Conservation (phyloP, 2,797 vertebrate species). For the Hephaestus fuliginosus region DNA sequence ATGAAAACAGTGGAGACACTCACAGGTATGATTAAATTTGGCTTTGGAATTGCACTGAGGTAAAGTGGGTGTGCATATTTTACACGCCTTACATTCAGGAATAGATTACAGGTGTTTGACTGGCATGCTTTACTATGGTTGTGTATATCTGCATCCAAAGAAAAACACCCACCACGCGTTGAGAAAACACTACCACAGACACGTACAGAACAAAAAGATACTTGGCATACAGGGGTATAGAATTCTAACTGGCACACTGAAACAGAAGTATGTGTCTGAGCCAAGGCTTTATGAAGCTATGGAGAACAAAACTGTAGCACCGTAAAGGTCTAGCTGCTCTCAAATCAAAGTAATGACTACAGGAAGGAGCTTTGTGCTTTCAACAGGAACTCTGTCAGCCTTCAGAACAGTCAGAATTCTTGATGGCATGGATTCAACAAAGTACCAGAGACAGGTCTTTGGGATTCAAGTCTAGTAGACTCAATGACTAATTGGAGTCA, state of each 20-base stretch:
- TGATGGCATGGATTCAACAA: slow-evolving; percentile 2
- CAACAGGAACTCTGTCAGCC: background rate
- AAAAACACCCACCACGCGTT: slow-evolving; percentile 23
- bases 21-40: slow-evolving; percentile 41
- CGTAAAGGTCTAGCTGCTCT: slow-evolving; percentile 14
- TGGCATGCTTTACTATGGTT: slow-evolving; percentile 14
- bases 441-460: background rate
- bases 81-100: slow-evolving; percentile 24
- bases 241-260: slow-evolving; percentile 1
- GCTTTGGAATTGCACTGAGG: slow-evolving; percentile 13
- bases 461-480: background rate
- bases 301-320: background rate
- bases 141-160: slow-evolving; percentile 17
- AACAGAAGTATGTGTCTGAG: slow-evolving; percentile 16
- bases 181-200: slow-evolving; percentile 11
- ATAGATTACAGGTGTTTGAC: slow-evolving; percentile 46
- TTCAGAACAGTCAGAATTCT: background rate
- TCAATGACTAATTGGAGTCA: background rate
- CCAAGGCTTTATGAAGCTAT: slow-evolving; percentile 6
- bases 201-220: background rate
- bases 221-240: slow-evolving; percentile 1
- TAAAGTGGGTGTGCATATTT: slow-evolving; percentile 43
- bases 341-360: slow-evolving; percentile 23
- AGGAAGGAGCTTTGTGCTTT: slow-evolving; percentile 1
- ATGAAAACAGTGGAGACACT: slow-evolving; percentile 33